A percentile compares a stretch with the other conserved stretches of the same genome.
Evolutionary conservation across 2,888 invertebrate genomes (phyloP).

Genomic region (Fragum sueziense): DNA sequence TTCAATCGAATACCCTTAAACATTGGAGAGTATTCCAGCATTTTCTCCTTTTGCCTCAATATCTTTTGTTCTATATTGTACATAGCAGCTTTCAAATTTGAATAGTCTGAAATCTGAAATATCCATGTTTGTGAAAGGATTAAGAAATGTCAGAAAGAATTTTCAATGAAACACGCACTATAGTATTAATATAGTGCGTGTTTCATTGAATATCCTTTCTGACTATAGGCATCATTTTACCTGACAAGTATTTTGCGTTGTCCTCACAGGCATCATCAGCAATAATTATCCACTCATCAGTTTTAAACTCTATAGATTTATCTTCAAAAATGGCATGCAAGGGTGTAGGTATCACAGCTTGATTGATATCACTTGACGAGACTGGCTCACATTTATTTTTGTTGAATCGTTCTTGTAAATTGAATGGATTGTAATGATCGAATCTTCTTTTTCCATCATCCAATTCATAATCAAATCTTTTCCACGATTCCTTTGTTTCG

Average conservation of each 20-base stretch:
- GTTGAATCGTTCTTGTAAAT: slow-evolving; percentile 68
- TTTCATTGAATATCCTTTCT: too few relatives aligned
- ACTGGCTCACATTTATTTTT: slow-evolving; percentile 48
- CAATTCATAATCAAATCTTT: slow-evolving; percentile 72
- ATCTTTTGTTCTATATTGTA: too few relatives aligned
- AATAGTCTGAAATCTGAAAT: too few relatives aligned
- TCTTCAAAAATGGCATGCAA: slow-evolving; percentile 37
- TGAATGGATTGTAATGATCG: slow-evolving; percentile 73
- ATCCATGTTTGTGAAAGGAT: too few relatives aligned
- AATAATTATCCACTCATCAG: slow-evolving; percentile 61
- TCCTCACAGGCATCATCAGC: slow-evolving; percentile 51
- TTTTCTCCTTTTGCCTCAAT: too few relatives aligned
- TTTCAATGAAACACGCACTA: too few relatives aligned
- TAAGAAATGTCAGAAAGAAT: too few relatives aligned
- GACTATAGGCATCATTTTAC: too few relatives aligned
- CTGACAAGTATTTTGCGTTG: slow-evolving; percentile 67
- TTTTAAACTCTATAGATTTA: slow-evolving; percentile 29
- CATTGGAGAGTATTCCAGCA: too few relatives aligned
- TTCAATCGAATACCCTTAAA: too few relatives aligned
- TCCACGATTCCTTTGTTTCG: slow-evolving; percentile 73
- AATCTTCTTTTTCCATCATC: slow-evolving; percentile 54
- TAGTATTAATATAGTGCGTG: too few relatives aligned
- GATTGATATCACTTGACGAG: slow-evolving; percentile 22
- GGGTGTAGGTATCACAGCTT: slow-evolving; percentile 70
- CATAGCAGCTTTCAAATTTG: too few relatives aligned